Percentiles rank a stretch among this genome's conserved stretches.
Conservation (phyloP, 37 sponge, comb jelly and placozoan genomes). For the Spongilla lacustris region DNA sequence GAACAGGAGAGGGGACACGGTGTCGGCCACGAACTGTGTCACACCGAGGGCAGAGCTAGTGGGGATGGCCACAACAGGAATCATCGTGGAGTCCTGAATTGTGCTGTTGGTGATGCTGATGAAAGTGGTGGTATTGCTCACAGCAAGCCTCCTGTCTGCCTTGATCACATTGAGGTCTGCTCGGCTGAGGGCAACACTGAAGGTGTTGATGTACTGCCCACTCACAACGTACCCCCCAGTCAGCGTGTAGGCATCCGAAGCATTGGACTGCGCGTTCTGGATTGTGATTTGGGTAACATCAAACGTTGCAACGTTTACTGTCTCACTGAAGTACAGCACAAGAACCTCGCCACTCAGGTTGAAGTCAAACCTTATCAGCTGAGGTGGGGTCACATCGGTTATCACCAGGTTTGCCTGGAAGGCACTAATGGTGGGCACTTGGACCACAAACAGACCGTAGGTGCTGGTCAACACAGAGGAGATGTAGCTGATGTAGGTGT, state of each 20-base stretch:
- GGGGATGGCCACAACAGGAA: conserved; percentile 45
- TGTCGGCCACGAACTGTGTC: conserved; percentile 30
- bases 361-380: conserved; percentile 40
- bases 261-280: conserved; percentile 22
- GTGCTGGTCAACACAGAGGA: conserved; percentile 61
- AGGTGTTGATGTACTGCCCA: conserved; percentile 36
- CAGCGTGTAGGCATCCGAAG: conserved; percentile 44
- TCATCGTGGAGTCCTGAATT: conserved; percentile 64
- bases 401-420: conserved; percentile 46
- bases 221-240: conserved; percentile 63
- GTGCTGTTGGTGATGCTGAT: conserved; percentile 45
- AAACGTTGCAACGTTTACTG: conserved; percentile 54
- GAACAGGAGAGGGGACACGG: conserved; percentile 50
- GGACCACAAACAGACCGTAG: conserved; percentile 63
- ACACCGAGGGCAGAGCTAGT: background rate
- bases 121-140: conserved; percentile 56
- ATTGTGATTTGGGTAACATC: conserved; percentile 69
- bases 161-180: conserved; percentile 86
- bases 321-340: conserved; percentile 71
- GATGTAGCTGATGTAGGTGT: conserved; percentile 80
- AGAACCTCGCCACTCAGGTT: conserved; percentile 62
- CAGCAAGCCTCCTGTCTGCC: conserved; percentile 49
- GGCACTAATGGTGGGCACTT: conserved; percentile 55
- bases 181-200: conserved; percentile 56
- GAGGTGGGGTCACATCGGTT: conserved; percentile 50